A percentile compares a stretch with the other conserved stretches of the same genome.
Conservation (phyloP, 1,140 invertebrate species). For the Battus philenor region DNA sequence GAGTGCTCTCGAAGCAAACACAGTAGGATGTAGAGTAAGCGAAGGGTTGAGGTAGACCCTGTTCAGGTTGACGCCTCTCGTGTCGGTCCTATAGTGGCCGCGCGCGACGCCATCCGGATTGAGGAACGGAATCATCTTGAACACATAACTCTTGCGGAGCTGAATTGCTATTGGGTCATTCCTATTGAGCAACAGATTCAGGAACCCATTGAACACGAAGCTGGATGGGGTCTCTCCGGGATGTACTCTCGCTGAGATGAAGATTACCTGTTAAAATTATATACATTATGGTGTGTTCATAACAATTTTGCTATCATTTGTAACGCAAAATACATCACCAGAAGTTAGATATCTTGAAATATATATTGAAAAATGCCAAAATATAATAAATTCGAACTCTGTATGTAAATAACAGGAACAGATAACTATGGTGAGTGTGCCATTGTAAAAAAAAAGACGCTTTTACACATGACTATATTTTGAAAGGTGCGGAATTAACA, state of each 20-base stretch:
- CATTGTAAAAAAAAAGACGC: too few species aligned
- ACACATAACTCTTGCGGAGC: constrained; percentile 88
- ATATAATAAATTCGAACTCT: too few species aligned
- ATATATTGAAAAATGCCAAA: too few species aligned
- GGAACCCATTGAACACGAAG: constrained; percentile 95
- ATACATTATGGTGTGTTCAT: too few species aligned
- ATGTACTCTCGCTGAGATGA: constrained; percentile 94
- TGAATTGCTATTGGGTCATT: constrained; percentile 84
- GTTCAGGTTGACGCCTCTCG: constrained; percentile 89
- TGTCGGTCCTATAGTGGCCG: constrained; percentile 94
- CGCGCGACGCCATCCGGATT: constrained; percentile 95
- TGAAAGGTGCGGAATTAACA: too few species aligned
- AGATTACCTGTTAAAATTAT: constrained; percentile 86
- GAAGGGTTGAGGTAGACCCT: constrained; percentile 66
- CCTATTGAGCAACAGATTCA: constrained; percentile 85
- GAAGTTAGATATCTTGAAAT: too few species aligned
- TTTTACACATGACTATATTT: too few species aligned
- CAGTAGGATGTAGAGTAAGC: constrained; percentile 50
- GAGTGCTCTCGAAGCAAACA: constrained; percentile 57
- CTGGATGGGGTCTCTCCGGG: constrained; percentile 95
- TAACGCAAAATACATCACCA: too few species aligned
- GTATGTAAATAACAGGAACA: too few species aligned
- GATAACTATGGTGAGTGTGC: too few species aligned
- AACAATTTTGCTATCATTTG: too few species aligned
- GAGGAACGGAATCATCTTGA: constrained; percentile 94